A percentile compares a stretch with the other conserved stretches of the same genome.
phyloP scores from a whole-genome alignment of 1,140 invertebrate genomes.

The Pygmarrhopalites habei region DNA sequence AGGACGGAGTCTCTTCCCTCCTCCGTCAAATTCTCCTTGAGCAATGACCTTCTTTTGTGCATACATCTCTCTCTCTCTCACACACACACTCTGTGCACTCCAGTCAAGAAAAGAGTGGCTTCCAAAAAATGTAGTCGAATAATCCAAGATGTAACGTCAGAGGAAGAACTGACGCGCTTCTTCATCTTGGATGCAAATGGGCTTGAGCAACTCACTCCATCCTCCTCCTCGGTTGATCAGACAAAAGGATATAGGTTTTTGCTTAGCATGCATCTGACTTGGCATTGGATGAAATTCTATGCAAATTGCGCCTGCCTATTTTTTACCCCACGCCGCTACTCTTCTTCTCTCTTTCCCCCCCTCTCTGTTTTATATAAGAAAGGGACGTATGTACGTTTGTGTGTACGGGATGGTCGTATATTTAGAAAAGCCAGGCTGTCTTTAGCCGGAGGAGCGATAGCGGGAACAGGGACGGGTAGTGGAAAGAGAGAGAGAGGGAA shows the following conservation, averaged over 20 bases:
- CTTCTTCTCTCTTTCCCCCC: background rate
- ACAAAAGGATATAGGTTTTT: too few relatives aligned
- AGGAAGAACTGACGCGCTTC: too few relatives aligned
- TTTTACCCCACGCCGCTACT: constrained; percentile 8
- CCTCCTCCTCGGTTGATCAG: too few relatives aligned
- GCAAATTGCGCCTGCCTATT: constrained; percentile 33
- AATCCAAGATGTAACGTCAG: too few relatives aligned
- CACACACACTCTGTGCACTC: background rate
- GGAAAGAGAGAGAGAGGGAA: background rate
- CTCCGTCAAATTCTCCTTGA: constrained; percentile 7
- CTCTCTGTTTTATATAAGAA: background rate
- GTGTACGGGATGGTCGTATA: background rate
- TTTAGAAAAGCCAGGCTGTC: background rate
- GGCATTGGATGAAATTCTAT: constrained; percentile 11
- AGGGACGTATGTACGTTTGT: background rate
- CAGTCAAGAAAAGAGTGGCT: too few relatives aligned
- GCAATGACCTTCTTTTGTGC: background rate
- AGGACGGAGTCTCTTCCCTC: constrained; percentile 4
- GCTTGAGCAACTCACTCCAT: too few relatives aligned
- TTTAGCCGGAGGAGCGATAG: background rate
- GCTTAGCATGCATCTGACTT: too few relatives aligned
- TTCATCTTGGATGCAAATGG: too few relatives aligned
- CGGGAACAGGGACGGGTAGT: background rate
- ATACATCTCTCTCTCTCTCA: background rate
- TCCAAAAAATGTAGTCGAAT: too few relatives aligned